Conservation (phyloP, 2,113 vertebrate genomes). For the Tupaia chinensis region DNA sequence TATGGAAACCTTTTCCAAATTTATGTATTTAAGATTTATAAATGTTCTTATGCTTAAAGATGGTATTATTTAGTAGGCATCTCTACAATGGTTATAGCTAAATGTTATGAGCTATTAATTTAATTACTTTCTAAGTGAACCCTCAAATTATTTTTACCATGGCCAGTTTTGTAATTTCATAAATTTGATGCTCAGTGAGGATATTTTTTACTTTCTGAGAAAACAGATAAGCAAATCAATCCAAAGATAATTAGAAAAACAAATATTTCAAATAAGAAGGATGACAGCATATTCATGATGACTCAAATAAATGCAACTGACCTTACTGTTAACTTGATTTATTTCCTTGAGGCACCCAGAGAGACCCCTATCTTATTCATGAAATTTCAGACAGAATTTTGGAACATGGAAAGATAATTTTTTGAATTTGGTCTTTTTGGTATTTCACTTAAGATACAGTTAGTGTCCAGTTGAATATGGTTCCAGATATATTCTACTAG, state of each 20-base stretch:
- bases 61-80: background rate
- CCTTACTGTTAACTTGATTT: conserved; percentile 12
- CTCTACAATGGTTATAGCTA: background rate
- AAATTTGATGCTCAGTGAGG: background rate
- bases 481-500: background rate
- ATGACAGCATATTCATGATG: background rate
- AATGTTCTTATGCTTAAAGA: conserved; percentile 6
- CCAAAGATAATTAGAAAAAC: conserved; percentile 37
- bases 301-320: background rate
- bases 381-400: background rate
- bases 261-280: conserved; percentile 47
- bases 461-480: background rate
- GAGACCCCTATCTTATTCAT: background rate
- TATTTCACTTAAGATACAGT: conserved; percentile 18
- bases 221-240: conserved; percentile 24
- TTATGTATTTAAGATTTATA: background rate
- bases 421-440: conserved; percentile 31
- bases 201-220: conserved; percentile 10
- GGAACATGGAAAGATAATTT: background rate
- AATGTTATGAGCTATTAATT: conserved; percentile 22
- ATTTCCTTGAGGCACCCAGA: background rate
- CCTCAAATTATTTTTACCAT: conserved; percentile 37
- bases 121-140: conserved; percentile 6
- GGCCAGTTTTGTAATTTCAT: conserved; percentile 1
- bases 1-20: background rate